Evolutionary conservation across 2,797 vertebrate species (phyloP).

Genomic region (Sebastes trivittatus): DNA sequence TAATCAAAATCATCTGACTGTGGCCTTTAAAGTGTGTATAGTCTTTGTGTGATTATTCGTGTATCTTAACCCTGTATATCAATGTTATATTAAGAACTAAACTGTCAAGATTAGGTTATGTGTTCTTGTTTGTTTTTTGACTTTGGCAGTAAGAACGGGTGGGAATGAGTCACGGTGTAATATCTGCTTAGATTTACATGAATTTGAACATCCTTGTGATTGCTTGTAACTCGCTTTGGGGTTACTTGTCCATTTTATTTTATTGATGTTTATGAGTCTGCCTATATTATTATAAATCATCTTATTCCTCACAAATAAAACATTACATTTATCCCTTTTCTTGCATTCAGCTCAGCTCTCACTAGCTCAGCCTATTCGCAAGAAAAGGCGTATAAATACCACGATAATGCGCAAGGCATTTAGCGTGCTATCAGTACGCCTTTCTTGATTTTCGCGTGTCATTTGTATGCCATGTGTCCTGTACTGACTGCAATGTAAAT

Average conservation of each 20-base stretch:
- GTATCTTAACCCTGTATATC: background rate
- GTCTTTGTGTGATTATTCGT: background rate
- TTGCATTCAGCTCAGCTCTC: background rate
- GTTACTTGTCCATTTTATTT: background rate
- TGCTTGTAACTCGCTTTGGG: background rate
- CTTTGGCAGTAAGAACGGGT: background rate
- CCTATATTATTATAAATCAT: background rate
- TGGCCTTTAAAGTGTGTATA: background rate
- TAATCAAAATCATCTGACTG: background rate
- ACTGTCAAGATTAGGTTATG: background rate
- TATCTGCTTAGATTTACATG: background rate
- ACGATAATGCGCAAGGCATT: too few relatives aligned
- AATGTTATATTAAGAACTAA: background rate
- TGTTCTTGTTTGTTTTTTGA: background rate
- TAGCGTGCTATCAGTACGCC: too few relatives aligned
- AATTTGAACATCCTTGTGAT: background rate
- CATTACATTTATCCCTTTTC: background rate
- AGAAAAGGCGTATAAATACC: too few relatives aligned
- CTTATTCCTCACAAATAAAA: background rate
- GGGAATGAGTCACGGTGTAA: background rate
- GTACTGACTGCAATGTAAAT: too few relatives aligned
- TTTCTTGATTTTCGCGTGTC: too few relatives aligned
- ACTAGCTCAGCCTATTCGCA: background rate
- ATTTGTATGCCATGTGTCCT: too few relatives aligned
- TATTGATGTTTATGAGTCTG: background rate